Conservation (phyloP, 2,797 vertebrate species). For the Aplochiton taeniatus region DNA sequence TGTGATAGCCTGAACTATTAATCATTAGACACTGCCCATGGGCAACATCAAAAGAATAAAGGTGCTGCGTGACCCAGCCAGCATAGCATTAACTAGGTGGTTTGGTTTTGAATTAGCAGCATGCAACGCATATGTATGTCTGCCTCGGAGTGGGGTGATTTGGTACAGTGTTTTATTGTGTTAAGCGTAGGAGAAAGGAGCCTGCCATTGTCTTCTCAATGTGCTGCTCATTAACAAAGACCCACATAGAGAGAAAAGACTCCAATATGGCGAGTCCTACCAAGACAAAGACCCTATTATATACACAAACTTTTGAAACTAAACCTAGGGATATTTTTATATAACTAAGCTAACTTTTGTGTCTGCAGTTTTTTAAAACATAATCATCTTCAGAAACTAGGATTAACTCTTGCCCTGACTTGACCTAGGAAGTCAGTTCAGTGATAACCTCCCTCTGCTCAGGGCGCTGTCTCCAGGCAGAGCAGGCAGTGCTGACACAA, state of each 20-base stretch:
- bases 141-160: too few species aligned
- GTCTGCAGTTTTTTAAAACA: too few species aligned
- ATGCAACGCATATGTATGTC: neutral
- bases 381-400: too few species aligned
- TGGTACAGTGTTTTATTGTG: neutral
- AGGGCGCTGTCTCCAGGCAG: slow-evolving; percentile 9
- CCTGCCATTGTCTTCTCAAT: neutral
- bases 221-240: neutral
- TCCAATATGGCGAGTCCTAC: neutral
- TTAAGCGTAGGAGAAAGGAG: neutral
- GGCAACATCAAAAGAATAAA: too few species aligned
- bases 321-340: too few species aligned
- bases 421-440: neutral
- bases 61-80: too few species aligned
- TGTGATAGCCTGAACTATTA: too few species aligned
- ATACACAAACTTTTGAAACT: neutral
- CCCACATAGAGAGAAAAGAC: neutral
- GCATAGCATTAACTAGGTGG: too few species aligned
- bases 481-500: neutral
- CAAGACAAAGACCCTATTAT: slow-evolving; percentile 3
- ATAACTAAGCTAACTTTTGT: too few species aligned
- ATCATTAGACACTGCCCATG: too few species aligned
- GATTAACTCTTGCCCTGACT: neutral
- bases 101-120: too few species aligned
- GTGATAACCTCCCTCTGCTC: neutral